phyloP scores from a whole-genome alignment of 2,888 invertebrate species.

The Acanthosepion esculentum region DNA sequence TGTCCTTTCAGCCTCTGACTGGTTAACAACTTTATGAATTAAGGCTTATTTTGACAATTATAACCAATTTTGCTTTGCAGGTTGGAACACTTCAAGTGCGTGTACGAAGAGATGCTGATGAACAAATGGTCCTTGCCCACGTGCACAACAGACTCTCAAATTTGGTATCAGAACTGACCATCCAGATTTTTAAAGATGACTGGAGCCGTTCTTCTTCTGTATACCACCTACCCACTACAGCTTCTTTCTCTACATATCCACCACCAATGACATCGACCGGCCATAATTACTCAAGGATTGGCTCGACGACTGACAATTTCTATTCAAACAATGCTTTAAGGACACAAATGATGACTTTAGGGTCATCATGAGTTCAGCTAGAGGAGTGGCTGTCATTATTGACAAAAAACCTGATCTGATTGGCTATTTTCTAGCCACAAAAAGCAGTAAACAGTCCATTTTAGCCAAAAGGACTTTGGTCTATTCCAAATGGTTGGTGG shows the following conservation, averaged over 20 bases:
- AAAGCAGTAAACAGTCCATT: background rate
- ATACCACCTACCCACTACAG: slow-evolving; percentile 49
- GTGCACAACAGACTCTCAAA: slow-evolving; percentile 79
- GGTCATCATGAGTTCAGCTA: background rate
- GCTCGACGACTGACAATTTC: background rate
- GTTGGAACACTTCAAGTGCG: slow-evolving; percentile 79
- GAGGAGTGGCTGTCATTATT: too few species aligned
- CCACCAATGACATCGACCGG: background rate
- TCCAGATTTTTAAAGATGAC: slow-evolving; percentile 79
- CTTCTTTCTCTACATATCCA: slow-evolving; percentile 54
- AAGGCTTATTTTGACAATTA: too few species aligned
- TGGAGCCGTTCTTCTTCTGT: slow-evolving; percentile 73
- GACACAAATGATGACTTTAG: background rate
- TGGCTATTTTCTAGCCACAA: background rate
- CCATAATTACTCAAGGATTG: background rate
- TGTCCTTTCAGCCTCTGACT: too few species aligned
- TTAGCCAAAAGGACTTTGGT: too few species aligned
- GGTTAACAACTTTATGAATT: too few species aligned
- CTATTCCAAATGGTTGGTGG: too few species aligned
- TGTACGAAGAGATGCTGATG: slow-evolving; percentile 80
- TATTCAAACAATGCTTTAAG: slow-evolving; percentile 11
- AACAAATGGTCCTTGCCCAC: slow-evolving; percentile 79
- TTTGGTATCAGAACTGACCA: slow-evolving; percentile 78
- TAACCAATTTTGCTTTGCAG: slow-evolving; percentile 65
- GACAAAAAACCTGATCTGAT: too few species aligned